Evolutionary conservation across 2,797 vertebrate species (phyloP).

Genomic region (Gila robusta): DNA sequence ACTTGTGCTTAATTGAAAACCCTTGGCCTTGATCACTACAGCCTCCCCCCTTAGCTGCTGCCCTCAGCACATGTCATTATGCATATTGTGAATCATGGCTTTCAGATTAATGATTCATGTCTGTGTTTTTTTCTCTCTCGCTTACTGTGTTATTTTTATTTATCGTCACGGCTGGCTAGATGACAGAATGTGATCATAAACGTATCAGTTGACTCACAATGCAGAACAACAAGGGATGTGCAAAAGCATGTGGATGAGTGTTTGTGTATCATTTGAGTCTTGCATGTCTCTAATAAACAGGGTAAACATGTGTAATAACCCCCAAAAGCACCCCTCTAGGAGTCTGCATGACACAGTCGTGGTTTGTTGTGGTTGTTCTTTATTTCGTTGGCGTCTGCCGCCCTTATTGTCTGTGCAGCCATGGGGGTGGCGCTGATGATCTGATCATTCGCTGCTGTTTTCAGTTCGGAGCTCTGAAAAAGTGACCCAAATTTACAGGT

Average conservation of each 20-base stretch:
- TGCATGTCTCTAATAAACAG: background rate
- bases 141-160: constrained; percentile 8
- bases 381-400: background rate
- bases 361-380: background rate
- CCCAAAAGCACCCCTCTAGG: background rate
- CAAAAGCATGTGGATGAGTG: background rate
- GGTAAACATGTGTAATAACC: background rate
- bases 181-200: constrained; percentile 24
- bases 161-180: constrained; percentile 10
- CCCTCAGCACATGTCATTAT: constrained; percentile 50
- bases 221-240: background rate
- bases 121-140: constrained; percentile 6
- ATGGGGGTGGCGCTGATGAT: background rate
- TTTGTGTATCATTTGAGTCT: background rate
- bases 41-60: constrained; percentile 19
- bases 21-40: constrained; percentile 42
- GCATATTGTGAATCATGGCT: constrained; percentile 49
- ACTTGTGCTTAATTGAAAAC: constrained; percentile 53
- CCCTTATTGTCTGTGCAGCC: background rate
- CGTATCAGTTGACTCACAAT: background rate
- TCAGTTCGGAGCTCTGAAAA: background rate
- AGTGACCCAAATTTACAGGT: constrained; percentile 35
- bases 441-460: constrained; percentile 11
- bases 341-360: background rate
- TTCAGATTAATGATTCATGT: constrained; percentile 57